Conservation (phyloP, 2,888 invertebrate species). For the Apotomis turbidana region DNA sequence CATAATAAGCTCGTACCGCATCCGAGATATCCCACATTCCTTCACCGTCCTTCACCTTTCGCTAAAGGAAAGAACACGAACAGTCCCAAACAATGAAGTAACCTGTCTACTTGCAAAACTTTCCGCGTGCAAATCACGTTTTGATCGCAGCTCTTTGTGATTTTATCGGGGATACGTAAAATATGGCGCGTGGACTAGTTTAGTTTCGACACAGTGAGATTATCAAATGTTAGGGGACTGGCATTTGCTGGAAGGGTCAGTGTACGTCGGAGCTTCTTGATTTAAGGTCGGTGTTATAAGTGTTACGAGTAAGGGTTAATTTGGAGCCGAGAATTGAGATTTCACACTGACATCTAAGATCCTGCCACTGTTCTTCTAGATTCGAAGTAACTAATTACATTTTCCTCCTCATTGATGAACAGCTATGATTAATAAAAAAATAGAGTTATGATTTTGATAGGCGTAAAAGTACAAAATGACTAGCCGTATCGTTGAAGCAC, state of each 20-base stretch:
- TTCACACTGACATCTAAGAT: too few species aligned
- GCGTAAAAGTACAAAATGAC: too few species aligned
- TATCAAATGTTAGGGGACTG: slow-evolving; percentile 61
- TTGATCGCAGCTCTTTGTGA: slow-evolving; percentile 68
- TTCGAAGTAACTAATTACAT: too few species aligned
- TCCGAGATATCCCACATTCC: slow-evolving; percentile 63
- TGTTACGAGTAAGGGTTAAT: slow-evolving; percentile 13
- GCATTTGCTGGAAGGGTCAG: slow-evolving; percentile 42
- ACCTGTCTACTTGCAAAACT: slow-evolving; percentile 71
- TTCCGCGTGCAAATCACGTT: slow-evolving; percentile 66
- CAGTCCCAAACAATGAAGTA: slow-evolving; percentile 65
- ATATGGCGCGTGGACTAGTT: slow-evolving; percentile 72
- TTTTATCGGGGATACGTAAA: slow-evolving; percentile 73
- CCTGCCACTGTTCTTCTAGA: too few species aligned
- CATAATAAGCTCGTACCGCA: slow-evolving; percentile 56
- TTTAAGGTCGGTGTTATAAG: slow-evolving; percentile 26
- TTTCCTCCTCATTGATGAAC: too few species aligned
- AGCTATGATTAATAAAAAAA: too few species aligned
- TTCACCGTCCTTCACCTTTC: slow-evolving; percentile 75
- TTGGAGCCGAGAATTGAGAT: not conserved
- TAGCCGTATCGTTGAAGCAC: too few species aligned
- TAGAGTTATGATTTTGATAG: too few species aligned
- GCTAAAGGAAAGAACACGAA: slow-evolving; percentile 67
- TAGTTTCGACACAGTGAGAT: slow-evolving; percentile 71
- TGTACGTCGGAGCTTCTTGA: slow-evolving; percentile 39